A percentile compares a stretch with the other conserved stretches of the same genome.
These are phyloP conservation scores for Trachops cirrhosus DNA, from an alignment of 2,797 vertebrate species.

Conservation along the genomic window DNA sequence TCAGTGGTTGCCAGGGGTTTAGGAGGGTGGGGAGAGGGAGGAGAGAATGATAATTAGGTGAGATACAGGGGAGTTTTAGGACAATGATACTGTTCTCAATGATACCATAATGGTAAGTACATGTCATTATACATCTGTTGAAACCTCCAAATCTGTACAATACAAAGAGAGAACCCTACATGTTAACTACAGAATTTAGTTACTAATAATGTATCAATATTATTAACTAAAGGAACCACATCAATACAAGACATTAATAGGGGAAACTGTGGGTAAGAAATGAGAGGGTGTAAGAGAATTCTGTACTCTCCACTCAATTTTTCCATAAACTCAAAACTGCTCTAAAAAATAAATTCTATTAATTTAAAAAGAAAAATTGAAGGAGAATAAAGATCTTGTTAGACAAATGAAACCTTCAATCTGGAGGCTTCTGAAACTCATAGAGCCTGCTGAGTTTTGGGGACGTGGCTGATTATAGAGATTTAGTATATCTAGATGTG, in stretches of 20 bases:
- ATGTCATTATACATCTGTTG: background rate
- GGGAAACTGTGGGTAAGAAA: background rate
- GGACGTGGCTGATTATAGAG: background rate
- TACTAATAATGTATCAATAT: background rate
- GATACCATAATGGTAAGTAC: background rate
- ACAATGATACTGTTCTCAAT: background rate
- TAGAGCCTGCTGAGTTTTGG: background rate
- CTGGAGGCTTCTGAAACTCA: background rate
- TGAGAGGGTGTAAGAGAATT: background rate
- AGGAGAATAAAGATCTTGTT: background rate
- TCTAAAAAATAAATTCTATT: background rate
- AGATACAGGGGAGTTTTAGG: background rate
- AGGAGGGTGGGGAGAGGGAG: too few relatives aligned
- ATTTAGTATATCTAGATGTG: background rate
- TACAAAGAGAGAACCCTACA: background rate
- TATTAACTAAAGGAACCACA: background rate
- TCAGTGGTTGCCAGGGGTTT: background rate
- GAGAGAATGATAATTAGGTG: background rate
- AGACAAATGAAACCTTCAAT: background rate
- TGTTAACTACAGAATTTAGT: background rate
- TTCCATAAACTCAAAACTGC: background rate
- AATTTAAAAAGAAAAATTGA: background rate
- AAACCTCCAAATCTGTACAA: background rate
- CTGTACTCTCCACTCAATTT: background rate
- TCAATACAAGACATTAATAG: background rate